These are phyloP conservation scores for Aleiodes sp. DNA, from an alignment of 1,140 invertebrate species.

Conservation along the genomic window DNA sequence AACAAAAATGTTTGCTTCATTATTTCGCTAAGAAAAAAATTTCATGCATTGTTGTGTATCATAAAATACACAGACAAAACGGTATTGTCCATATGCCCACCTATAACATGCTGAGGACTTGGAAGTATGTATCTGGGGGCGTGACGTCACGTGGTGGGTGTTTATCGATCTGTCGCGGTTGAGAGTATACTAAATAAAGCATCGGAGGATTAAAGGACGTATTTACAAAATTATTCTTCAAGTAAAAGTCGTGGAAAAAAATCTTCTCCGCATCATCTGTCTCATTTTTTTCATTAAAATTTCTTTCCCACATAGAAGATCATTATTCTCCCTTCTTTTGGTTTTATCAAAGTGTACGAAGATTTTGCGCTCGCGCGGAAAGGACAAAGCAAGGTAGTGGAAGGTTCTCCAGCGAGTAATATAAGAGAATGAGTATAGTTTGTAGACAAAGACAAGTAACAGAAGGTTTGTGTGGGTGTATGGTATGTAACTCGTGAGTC, in stretches of 20 bases:
- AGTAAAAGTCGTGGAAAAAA: too few species aligned
- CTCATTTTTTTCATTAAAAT: too few species aligned
- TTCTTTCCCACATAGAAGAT: too few species aligned
- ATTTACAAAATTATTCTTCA: not conserved
- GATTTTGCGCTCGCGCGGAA: not conserved
- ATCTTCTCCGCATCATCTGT: too few species aligned
- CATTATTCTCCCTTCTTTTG: too few species aligned
- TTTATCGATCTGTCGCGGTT: slow-evolving; percentile 5
- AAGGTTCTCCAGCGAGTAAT: too few species aligned
- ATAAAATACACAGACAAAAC: not conserved
- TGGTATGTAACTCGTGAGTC: not conserved
- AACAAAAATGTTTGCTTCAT: too few species aligned
- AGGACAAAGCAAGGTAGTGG: too few species aligned
- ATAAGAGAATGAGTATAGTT: slow-evolving; percentile 4
- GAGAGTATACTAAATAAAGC: not conserved
- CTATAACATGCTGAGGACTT: not conserved
- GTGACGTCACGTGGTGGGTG: slow-evolving; percentile 20
- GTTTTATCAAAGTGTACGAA: not conserved
- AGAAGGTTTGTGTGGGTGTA: not conserved
- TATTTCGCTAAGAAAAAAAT: not conserved
- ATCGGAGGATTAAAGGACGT: not conserved
- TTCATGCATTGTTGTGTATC: not conserved
- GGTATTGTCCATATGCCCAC: not conserved
- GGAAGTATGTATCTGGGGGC: not conserved
- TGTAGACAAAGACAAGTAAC: slow-evolving; percentile 9